phyloP scores from a whole-genome alignment of 2,113 vertebrate species.

The Erinaceus europaeus region DNA sequence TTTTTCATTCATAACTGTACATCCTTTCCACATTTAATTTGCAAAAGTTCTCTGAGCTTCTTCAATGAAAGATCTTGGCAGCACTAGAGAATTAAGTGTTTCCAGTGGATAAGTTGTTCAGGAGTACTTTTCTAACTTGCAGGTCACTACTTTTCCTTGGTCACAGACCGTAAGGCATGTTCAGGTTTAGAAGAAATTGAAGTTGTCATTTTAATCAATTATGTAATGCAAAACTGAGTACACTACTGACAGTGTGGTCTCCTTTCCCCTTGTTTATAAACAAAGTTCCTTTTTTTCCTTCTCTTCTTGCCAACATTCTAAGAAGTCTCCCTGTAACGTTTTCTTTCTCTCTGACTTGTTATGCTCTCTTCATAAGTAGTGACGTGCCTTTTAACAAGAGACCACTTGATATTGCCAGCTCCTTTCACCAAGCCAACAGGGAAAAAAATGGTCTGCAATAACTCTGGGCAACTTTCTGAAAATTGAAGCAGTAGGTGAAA shows the following conservation, averaged over 20 bases:
- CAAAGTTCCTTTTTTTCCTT: background rate
- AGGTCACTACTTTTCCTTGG: background rate
- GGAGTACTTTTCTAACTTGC: background rate
- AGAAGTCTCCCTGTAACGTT: constrained; percentile 5
- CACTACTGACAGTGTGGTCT: background rate
- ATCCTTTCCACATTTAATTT: background rate
- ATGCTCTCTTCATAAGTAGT: background rate
- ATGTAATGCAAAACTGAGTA: background rate
- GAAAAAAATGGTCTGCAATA: background rate
- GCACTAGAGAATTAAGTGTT: background rate
- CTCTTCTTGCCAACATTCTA: constrained; percentile 16
- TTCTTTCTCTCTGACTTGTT: background rate
- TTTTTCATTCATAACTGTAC: background rate
- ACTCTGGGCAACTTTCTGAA: constrained; percentile 30
- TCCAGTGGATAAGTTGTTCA: background rate
- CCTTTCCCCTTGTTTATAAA: constrained; percentile 23
- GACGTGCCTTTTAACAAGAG: background rate
- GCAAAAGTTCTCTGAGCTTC: background rate
- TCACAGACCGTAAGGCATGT: background rate
- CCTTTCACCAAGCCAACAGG: background rate
- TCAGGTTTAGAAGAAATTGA: background rate
- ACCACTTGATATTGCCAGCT: background rate
- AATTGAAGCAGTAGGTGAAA: constrained; percentile 50
- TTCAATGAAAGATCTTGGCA: background rate
- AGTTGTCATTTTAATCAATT: background rate